Base-by-base conservation (phyloP, 35 echinoderm and acorn worm species). In the Holothuria glaberrima region DNA sequence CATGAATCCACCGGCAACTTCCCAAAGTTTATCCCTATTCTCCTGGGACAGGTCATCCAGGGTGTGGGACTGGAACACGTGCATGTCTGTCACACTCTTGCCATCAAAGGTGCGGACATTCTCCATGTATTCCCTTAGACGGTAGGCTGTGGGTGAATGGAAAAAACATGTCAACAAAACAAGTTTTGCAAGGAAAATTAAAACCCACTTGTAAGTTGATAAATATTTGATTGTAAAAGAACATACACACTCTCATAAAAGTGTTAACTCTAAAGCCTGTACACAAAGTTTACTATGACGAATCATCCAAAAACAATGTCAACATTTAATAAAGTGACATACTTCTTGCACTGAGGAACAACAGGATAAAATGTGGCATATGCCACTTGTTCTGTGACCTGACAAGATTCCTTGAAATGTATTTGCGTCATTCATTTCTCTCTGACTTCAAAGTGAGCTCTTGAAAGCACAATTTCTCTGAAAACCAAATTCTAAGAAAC, bases 51-150 rank as follows among this genome's bases (percentile, higher is more conserved):
- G 74, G 2, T 16, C 74, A 12, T 78, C 74, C 74, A 78, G 41
- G 0, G 50, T 78, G 36, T 78, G 74, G 36, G 13, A n/a, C 44
- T 78, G 74, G 29, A 78, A 78, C 36, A 78, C 41, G 17, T 78
- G 74, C 74, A 78, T 78, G 38, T 78, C 74, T 9, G 50, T 48
- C 38, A 78, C 74, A 27, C 27, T 10, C 41, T 78, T 41, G 74
- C 74, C 74, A 26, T 78, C 74, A 10, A 78, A 78, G 19, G 74
- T 48, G 5, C 44, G 74, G 12, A 78, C 5, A 22, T 78, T 78
- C 4, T 78, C 74, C 14, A 78, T 6, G 24, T 48, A 48, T 12
- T 52, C 74, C 44, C 44, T 52, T 20, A 78, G 12, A 28, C 74
- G 72, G 46, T 12, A 14, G 34, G 41, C 74, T 78, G 46, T 78